phyloP scores from a whole-genome alignment of 2,888 invertebrate species.

The Eucriotettix oculatus region DNA sequence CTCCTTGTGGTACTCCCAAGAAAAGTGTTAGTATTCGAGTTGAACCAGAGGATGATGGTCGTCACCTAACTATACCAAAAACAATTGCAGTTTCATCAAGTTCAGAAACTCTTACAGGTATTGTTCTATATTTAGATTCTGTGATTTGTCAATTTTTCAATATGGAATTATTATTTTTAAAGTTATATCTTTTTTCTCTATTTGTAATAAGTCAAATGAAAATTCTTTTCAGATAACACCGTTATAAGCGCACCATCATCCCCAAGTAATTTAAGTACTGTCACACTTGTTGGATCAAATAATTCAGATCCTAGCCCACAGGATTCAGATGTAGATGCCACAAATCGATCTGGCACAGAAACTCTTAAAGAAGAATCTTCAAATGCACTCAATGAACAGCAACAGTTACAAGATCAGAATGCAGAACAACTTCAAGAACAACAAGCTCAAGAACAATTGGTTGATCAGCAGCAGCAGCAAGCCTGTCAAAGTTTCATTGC shows the following conservation, averaged over 20 bases:
- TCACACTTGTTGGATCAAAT: constrained; percentile 47
- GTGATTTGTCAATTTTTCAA: no score
- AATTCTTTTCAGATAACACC: constrained; percentile 3
- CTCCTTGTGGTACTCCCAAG: constrained; percentile 18
- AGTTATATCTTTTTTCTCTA: no score
- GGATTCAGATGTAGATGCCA: constrained; percentile 12
- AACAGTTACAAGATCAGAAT: no score
- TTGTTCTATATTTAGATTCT: neutral
- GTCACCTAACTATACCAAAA: constrained; percentile 53
- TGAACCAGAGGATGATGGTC: constrained; percentile 33
- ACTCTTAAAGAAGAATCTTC: neutral
- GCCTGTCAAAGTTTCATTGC: neutral
- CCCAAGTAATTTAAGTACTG: constrained; percentile 56
- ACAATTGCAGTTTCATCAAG: constrained; percentile 56
- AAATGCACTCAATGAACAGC: neutral
- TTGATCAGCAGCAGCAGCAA: neutral
- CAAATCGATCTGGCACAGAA: constrained; percentile 3
- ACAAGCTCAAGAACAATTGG: neutral
- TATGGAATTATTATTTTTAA: no score
- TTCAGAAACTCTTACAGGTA: constrained; percentile 62
- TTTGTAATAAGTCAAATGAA: neutral
- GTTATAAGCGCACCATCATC: constrained; percentile 43
- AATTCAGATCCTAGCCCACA: constrained; percentile 26
- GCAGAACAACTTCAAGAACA: neutral
- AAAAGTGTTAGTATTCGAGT: constrained; percentile 31